Base-by-base conservation (phyloP, 2,113 vertebrate species). In the Labrus mixtus region DNA sequence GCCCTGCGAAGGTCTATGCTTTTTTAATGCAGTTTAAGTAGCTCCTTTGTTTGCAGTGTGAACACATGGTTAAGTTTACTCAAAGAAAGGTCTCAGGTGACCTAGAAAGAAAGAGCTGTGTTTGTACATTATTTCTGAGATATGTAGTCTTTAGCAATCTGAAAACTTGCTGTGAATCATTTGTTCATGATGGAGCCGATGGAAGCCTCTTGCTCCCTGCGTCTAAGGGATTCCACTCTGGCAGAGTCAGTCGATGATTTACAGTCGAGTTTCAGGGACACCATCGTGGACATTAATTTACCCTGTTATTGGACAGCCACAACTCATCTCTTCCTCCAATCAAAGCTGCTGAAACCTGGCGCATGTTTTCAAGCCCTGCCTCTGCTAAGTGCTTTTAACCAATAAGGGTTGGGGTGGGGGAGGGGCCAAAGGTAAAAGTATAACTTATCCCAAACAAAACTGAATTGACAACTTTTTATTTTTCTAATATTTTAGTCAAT, bases 281-380 rank as follows among this genome's bases (percentile, higher is more conserved):
- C 5, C 25, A 6, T 29, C 20, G 5, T 46, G 43, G 12, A 45
- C 11, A 45, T 45, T 45, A 12, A 4, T 15, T 45, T 55, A 4
- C 45, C 39, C 51, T 62, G 46, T 76, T 54, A 46, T 19, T 48
- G 65, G 46, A 54, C 46, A 25, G 61, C 17, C 10, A n/a, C 68
- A 37, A 1, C 46, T 25, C 66, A 78, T 65, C 46, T 66, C 62
- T 71, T 83, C 73, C 63, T 87, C 83, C 82, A 86, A 59, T 87
- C 82, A 83, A 84, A 90, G 87, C 90, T 92, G 90, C 93, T 90
- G 73, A 89, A 89, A 64, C 81, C 78, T 93, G 86, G 37, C 69
- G 89, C 93, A 93, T 93, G 87, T 89, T 78, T 89, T 62, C 73
- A 79, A 73, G 74, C 57, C 72, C 53, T 73, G 79, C 86, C 81